Conservation (phyloP, 2,888 invertebrate genomes). For the Drosophila mettleri region DNA sequence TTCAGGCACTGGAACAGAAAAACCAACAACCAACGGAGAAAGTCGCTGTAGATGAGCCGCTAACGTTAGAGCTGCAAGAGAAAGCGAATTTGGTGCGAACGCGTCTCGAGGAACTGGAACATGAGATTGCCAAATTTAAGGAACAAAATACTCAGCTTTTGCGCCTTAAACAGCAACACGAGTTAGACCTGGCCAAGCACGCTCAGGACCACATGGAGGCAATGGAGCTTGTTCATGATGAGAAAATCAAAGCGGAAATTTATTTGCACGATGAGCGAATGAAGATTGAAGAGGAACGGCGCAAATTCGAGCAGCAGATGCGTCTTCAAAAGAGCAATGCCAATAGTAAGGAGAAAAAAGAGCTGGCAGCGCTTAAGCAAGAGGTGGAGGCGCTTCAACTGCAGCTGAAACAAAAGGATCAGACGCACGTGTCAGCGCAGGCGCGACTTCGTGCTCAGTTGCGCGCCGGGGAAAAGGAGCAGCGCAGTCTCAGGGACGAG, state of each 20-base stretch:
- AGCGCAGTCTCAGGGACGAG: conserved; percentile 88
- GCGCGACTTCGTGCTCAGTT: conserved; percentile 91
- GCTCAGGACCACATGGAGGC: conserved; percentile 87
- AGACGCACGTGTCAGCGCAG: conserved; percentile 89
- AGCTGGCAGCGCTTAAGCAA: conserved; percentile 88
- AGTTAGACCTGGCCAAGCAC: conserved; percentile 87
- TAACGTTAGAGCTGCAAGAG: conserved; percentile 66
- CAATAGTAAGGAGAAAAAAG: conserved; percentile 89
- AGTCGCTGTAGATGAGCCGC: conserved; percentile 32
- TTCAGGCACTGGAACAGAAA: conserved; percentile 72
- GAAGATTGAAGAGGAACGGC: conserved; percentile 88
- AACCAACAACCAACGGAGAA: conserved; percentile 26
- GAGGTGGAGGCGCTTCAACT: conserved; percentile 89
- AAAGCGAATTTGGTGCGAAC: conserved; percentile 83
- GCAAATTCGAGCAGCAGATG: conserved; percentile 88
- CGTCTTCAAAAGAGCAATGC: conserved; percentile 88
- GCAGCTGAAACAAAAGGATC: conserved; percentile 90
- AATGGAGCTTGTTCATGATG: conserved; percentile 88
- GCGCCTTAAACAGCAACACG: conserved; percentile 87
- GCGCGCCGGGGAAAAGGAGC: conserved; percentile 90
- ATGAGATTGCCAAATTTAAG: conserved; percentile 87
- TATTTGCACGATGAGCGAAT: conserved; percentile 90
- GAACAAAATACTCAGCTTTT: conserved; percentile 86
- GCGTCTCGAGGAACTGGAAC: conserved; percentile 88
- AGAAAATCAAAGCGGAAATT: conserved; percentile 88